Evolutionary conservation across 2,888 invertebrate species (phyloP).

Genomic region (Andrena bicolor): DNA sequence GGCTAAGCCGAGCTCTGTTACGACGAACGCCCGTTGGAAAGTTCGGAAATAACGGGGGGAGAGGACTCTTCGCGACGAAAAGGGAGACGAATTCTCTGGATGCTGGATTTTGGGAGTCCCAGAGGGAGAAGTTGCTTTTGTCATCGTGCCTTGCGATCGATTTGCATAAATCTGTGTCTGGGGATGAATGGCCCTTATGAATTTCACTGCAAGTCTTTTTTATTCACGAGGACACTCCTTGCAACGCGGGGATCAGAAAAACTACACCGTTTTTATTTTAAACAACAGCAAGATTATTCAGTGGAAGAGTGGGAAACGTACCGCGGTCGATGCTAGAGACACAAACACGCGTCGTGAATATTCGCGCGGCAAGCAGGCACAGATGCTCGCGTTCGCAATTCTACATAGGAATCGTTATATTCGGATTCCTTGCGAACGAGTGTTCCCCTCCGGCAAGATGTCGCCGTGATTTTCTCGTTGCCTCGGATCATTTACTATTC

Average conservation of each 20-base stretch:
- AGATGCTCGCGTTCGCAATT: slow-evolving; percentile 15
- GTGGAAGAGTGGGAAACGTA: background rate
- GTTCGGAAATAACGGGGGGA: slow-evolving; percentile 13
- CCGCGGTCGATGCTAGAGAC: background rate
- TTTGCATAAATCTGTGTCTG: background rate
- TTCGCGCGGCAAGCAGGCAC: slow-evolving; percentile 3
- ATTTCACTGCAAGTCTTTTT: too few species aligned
- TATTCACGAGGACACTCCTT: too few species aligned
- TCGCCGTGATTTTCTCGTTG: slow-evolving; percentile 47
- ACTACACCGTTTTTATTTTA: too few species aligned
- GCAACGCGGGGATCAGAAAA: too few species aligned
- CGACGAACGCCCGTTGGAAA: slow-evolving; percentile 14
- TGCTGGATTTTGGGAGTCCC: slow-evolving; percentile 1
- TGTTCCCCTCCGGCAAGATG: slow-evolving; percentile 38
- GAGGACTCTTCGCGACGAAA: slow-evolving; percentile 20
- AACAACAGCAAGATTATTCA: background rate
- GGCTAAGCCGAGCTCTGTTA: slow-evolving; percentile 29
- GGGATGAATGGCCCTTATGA: too few species aligned
- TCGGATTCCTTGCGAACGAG: background rate
- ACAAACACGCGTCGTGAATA: slow-evolving; percentile 33
- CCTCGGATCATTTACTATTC: slow-evolving; percentile 63
- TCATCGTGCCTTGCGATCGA: slow-evolving; percentile 1
- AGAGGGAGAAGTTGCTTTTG: slow-evolving; percentile 14
- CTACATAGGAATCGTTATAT: slow-evolving; percentile 21
- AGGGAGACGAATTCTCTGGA: background rate